phyloP scores from a whole-genome alignment of 1,140 invertebrate genomes.

The Brachionus manjavacas region DNA sequence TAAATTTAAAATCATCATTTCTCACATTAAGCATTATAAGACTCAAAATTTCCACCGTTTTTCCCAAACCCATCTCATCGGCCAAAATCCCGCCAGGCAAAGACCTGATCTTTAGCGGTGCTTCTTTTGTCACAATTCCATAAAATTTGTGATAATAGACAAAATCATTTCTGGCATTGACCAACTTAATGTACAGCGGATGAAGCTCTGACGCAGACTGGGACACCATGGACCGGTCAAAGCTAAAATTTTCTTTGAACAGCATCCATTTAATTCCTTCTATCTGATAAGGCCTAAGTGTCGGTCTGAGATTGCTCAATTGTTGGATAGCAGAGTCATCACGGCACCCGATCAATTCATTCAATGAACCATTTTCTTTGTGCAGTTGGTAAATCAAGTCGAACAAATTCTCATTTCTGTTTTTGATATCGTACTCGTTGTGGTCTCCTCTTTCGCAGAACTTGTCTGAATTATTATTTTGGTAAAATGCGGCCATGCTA shows the following conservation, averaged over 20 bases:
- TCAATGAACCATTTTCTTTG: background rate
- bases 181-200: background rate
- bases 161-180: background rate
- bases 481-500: background rate
- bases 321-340: background rate
- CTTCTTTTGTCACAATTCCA: background rate
- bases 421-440: background rate
- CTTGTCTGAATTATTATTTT: background rate
- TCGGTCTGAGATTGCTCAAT: background rate
- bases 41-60: constrained; percentile 72
- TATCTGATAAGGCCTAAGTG: constrained; percentile 2
- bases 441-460: background rate
- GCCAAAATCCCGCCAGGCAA: constrained; percentile 71
- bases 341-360: background rate
- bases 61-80: constrained; percentile 79
- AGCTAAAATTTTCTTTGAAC: constrained; percentile 18
- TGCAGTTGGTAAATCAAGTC: constrained; percentile 19
- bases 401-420: constrained; percentile 7
- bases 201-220: background rate
- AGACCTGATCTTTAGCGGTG: background rate
- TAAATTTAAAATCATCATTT: constrained; percentile 61
- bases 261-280: constrained; percentile 29
- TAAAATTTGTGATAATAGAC: constrained; percentile 32
- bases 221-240: background rate
- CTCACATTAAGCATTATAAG: constrained; percentile 56